phyloP scores from a whole-genome alignment of 2,888 invertebrate species.

The Gnatocerus cornutus region DNA sequence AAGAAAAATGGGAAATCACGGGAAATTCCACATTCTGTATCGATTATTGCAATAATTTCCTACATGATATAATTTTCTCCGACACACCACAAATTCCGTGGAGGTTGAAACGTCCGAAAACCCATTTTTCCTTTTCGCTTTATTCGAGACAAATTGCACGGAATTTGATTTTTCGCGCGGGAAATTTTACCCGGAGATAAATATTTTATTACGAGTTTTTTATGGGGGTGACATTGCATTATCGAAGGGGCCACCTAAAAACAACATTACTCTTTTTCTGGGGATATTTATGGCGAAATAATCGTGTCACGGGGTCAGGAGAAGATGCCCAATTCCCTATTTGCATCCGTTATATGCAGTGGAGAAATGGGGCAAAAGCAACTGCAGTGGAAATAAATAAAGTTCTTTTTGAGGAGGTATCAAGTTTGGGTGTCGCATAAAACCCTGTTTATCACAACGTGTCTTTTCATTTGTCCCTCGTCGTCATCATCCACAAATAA shows the following conservation, averaged over 20 bases:
- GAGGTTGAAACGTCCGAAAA: conserved; percentile 4
- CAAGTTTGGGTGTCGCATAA: no score
- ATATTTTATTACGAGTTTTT: conserved; percentile 31
- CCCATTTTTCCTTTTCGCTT: conserved; percentile 18
- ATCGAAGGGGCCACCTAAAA: conserved; percentile 2
- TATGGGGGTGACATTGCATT: neutral
- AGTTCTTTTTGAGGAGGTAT: no score
- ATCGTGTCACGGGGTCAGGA: conserved; percentile 15
- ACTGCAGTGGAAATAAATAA: no score
- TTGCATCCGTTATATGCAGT: conserved; percentile 39
- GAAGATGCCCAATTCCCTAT: conserved; percentile 26
- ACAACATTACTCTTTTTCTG: conserved; percentile 1
- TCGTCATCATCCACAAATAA: no score
- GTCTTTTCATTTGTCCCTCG: no score
- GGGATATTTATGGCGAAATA: neutral
- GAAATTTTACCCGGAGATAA: conserved; percentile 19
- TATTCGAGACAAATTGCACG: conserved; percentile 28
- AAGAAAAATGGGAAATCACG: conserved; percentile 21
- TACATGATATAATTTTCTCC: conserved; percentile 18
- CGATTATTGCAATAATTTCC: conserved; percentile 34
- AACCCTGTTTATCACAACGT: no score
- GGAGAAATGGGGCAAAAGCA: no score
- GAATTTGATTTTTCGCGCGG: conserved; percentile 21
- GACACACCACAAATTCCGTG: conserved; percentile 18
- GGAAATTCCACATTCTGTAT: conserved; percentile 1